Base-by-base conservation (phyloP, 2,113 vertebrate genomes). In the Amphiprion ocellaris region DNA sequence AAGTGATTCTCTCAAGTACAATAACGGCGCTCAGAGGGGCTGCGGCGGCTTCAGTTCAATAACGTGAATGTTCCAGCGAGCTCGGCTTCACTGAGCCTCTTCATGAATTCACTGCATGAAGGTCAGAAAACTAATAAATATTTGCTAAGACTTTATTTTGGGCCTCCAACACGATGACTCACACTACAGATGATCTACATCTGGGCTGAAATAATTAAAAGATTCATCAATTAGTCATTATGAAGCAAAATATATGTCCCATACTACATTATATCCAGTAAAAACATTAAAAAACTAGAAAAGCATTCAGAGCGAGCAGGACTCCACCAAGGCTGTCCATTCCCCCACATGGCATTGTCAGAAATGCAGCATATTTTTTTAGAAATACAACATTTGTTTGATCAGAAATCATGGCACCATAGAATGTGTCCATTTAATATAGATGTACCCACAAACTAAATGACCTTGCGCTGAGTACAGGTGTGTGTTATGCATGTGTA, bases 1-100 rank as follows among this genome's bases (percentile, higher is more conserved):
- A 82, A 74, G 12, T 4, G 39, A 70, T 84, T 82, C 67, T 82
- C 65, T 53, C 19, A 73, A 60, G 49, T 23, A 47, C 50, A 79
- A 81, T 44, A 56, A 70, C 15, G 63, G 65, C 1, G 11, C 75
- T 77, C 46, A 37, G 47, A 74, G 64, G 47, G 64, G 54, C 21
- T 50, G 21, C 23, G 33, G 21, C 30, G 2, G 30, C 56, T 77
- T 62, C 7, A 6, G 44, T 85, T 79, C 10, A 56, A 39, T 37
- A 41, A 64, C 7, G 2, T 4, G n/a, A 70, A 74, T 44, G 49
- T 54, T 75, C 30, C 46, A 60, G 4, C 61, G 24, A 62, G 55
- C n/a, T 28, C 0, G 1, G 54, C 59, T 37, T 19, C 2, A n/a
- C 16, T 54, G 17, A 79, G 21, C n/a, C 5, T 26, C 23, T 30